phyloP scores from a whole-genome alignment of 2,113 vertebrate genomes.

The Cavia porcellus region DNA sequence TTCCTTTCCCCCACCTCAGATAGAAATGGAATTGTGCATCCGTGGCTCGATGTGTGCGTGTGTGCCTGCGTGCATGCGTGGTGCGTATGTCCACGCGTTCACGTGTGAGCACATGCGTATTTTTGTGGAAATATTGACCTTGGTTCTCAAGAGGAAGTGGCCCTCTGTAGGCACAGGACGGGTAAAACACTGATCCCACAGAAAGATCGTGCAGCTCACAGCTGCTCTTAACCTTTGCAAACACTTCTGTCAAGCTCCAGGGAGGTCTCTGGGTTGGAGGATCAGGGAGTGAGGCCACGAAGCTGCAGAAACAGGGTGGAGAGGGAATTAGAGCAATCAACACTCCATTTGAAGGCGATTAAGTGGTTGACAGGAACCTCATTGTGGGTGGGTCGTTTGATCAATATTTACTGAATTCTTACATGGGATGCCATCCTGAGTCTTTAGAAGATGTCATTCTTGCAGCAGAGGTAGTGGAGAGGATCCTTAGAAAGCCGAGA shows the following conservation, averaged over 20 bases:
- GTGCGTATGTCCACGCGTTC: not conserved
- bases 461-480: not conserved
- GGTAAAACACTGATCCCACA: not conserved
- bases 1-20: not conserved
- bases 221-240: conserved; percentile 1
- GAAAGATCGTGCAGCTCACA: not conserved
- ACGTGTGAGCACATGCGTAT: rapidly evolving
- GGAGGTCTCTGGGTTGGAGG: not conserved
- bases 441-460: conserved; percentile 34
- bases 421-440: not conserved
- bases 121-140: not conserved
- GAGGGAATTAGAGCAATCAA: conserved; percentile 47
- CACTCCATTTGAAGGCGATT: conserved; percentile 14
- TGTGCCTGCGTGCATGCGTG: rapidly evolving
- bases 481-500: not conserved
- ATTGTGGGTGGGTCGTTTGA: conserved; percentile 6
- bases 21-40: not conserved
- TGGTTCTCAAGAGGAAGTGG: not conserved
- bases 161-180: not conserved
- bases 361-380: conserved; percentile 31
- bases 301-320: not conserved
- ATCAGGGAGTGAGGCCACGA: not conserved
- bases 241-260: not conserved
- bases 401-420: conserved; percentile 70
- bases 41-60: rapidly evolving